Base-by-base conservation (phyloP, 1,140 invertebrate species). In the Caenorhabditis latens region DNA sequence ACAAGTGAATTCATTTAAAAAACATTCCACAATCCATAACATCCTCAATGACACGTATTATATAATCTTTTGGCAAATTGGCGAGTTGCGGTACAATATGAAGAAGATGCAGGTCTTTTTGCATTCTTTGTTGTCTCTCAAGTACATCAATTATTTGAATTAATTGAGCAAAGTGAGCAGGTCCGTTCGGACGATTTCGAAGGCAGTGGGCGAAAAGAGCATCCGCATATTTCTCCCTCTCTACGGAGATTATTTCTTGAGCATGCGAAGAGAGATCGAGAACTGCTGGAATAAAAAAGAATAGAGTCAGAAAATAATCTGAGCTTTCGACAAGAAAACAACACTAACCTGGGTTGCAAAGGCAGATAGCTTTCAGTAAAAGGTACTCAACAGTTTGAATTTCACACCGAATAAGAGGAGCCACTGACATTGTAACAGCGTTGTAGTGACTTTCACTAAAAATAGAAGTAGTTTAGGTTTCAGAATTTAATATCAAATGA, bases 101-200 rank as follows among this genome's bases (percentile, higher is more conserved):
- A 4, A 79, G 46, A 1, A 79, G 7, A 79, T 79, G 71, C 2
- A 79, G n/a, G 14, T 79, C 71, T n/a, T 50, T 79, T 50, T 79
- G 71, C 46, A 79, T 48, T 79, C 85, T 55, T 57, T 79, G 71
- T 19, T 79, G 71, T 24, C 71, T 13, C 24, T 79, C 71, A 4
- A 79, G 46, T 32, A 79, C 46, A 50, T 50, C 71, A 8, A 79
- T 9, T 6, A 79, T 79, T n/a, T 50, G 43, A 24, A 79, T 21
- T 11, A 79, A n/a, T 50, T 79, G 71, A 5, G 46, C 71, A 42
- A 79, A 79, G n/a, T 50, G 71, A 4, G n/a, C 21, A n/a, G 71
- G 71, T 5, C 71, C 46, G 19, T 71, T 42, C 4, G 65, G 16
- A 1, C 71, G 71, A 50, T 53, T 79, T 50, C 46, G 46, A 11